Evolutionary conservation across 1,140 invertebrate species (phyloP).

Genomic region (Drosophila bipectinata): DNA sequence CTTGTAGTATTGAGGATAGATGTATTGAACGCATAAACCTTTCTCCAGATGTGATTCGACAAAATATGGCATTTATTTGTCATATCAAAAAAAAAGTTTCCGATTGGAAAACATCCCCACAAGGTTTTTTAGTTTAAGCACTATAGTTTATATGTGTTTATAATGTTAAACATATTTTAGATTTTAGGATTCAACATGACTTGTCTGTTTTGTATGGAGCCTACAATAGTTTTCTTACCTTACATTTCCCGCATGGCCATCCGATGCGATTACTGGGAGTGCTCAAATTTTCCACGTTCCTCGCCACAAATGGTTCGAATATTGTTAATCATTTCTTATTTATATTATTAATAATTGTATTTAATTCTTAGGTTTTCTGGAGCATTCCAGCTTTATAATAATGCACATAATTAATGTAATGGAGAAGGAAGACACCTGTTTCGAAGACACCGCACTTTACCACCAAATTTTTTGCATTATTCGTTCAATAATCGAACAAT

Average conservation of each 20-base stretch:
- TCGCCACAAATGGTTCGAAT: constrained; percentile 45
- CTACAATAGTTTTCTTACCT: constrained; percentile 44
- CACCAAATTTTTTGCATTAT: constrained; percentile 18
- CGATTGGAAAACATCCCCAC: background rate
- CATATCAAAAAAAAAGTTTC: constrained; percentile 7
- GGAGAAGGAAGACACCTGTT: background rate
- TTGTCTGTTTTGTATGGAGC: constrained; percentile 44
- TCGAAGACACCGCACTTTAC: constrained; percentile 9
- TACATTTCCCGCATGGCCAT: constrained; percentile 38
- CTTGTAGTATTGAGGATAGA: background rate
- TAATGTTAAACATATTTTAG: no score
- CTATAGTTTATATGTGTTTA: no score
- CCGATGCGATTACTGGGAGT: constrained; percentile 25
- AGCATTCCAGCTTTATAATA: constrained; percentile 42
- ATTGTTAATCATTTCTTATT: background rate
- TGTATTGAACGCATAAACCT: background rate
- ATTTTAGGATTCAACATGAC: constrained; percentile 3
- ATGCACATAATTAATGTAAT: constrained; percentile 13
- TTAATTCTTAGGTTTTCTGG: constrained; percentile 38
- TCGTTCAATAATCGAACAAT: constrained; percentile 36
- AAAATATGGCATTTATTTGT: constrained; percentile 3
- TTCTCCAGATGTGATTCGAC: background rate
- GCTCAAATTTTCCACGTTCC: constrained; percentile 45
- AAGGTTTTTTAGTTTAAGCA: no score
- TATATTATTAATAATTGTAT: background rate